These are phyloP conservation scores for Nematostella vectensis DNA, from an alignment of 92 coral and sea anemone genomes.

Conservation along the genomic window DNA sequence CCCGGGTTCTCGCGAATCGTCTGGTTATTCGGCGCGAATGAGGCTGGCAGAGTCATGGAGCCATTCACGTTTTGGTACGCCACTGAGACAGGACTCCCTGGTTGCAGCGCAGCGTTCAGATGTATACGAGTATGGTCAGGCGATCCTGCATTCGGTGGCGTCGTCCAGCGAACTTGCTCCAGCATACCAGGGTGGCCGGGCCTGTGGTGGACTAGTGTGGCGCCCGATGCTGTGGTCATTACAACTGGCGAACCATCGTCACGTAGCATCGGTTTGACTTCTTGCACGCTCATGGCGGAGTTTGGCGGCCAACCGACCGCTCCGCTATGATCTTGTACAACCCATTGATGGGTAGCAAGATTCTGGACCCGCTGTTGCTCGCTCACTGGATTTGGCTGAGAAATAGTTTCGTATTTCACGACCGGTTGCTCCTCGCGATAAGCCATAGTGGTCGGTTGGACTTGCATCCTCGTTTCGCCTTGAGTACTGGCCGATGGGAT, in stretches of 20 bases:
- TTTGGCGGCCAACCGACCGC: slow-evolving; percentile 98
- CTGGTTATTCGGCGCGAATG: slow-evolving; percentile 48
- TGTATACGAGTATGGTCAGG: slow-evolving; percentile 98
- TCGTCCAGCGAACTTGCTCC: slow-evolving; percentile 98
- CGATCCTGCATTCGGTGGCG: slow-evolving; percentile 81
- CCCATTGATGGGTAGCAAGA: slow-evolving; percentile 93
- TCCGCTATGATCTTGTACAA: slow-evolving; percentile 93
- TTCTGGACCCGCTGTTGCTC: slow-evolving; percentile 82
- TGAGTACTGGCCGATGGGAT: slow-evolving; percentile 70
- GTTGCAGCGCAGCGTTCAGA: slow-evolving; percentile 72
- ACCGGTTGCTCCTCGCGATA: slow-evolving; percentile 77
- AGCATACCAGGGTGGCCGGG: slow-evolving; percentile 90
- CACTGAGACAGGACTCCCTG: slow-evolving; percentile 53
- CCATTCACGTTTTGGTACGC: slow-evolving; percentile 63
- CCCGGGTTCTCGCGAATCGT: slow-evolving; percentile 63
- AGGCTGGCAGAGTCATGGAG: slow-evolving; percentile 62
- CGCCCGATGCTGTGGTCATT: slow-evolving; percentile 78
- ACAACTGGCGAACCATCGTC: slow-evolving; percentile 94
- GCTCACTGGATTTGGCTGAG: slow-evolving; percentile 49
- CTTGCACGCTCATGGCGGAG: slow-evolving; percentile 73
- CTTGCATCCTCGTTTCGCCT: slow-evolving; percentile 78
- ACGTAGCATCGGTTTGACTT: slow-evolving; percentile 87
- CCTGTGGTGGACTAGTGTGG: slow-evolving; percentile 84
- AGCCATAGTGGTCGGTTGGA: slow-evolving; percentile 81
- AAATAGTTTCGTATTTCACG: slow-evolving; percentile 74